A percentile compares a stretch with the other conserved stretches of the same genome.
These are phyloP conservation scores for Falcunculus frontatus DNA, from an alignment of 2,113 vertebrate genomes.

Conservation along the genomic window DNA sequence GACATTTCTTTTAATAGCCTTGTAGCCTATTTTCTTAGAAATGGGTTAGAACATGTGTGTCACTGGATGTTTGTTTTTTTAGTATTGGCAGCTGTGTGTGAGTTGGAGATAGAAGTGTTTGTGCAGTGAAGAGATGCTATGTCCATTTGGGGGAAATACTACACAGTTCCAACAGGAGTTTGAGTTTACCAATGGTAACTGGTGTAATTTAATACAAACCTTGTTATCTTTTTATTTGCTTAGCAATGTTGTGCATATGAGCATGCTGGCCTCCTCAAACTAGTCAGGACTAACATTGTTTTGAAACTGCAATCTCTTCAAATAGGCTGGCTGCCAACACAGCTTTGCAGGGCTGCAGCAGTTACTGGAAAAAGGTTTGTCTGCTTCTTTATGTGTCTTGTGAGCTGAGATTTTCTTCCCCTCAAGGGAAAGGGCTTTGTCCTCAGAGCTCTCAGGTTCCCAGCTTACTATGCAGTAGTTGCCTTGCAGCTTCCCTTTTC, in stretches of 20 bases:
- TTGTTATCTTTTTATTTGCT: conserved; percentile 30
- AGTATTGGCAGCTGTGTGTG: conserved; percentile 37
- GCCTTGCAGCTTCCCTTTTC: background rate
- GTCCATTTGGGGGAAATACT: conserved; percentile 36
- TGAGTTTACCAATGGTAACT: background rate
- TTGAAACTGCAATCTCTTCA: conserved; percentile 47
- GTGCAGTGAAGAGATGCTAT: conserved; percentile 19
- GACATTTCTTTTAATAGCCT: conserved; percentile 49
- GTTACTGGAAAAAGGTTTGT: background rate
- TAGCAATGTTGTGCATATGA: background rate
- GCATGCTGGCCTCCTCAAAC: background rate
- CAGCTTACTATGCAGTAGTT: background rate
- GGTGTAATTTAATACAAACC: background rate
- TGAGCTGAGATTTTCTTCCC: background rate
- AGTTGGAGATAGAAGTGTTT: conserved; percentile 48
- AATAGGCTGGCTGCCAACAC: conserved; percentile 14
- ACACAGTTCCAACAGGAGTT: conserved; percentile 8
- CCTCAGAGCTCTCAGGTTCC: conserved; percentile 14
- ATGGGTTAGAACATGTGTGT: conserved; percentile 51
- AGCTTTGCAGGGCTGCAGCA: conserved; percentile 9
- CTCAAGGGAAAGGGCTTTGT: conserved; percentile 17
- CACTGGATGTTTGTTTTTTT: conserved; percentile 57
- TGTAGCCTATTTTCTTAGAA: conserved; percentile 56
- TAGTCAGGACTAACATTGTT: conserved; percentile 2
- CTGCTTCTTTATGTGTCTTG: background rate